Percentiles rank a stretch among this genome's conserved stretches.
Evolutionary conservation across 2,797 vertebrate species (phyloP).

Genomic region (Sebastes oblongus): DNA sequence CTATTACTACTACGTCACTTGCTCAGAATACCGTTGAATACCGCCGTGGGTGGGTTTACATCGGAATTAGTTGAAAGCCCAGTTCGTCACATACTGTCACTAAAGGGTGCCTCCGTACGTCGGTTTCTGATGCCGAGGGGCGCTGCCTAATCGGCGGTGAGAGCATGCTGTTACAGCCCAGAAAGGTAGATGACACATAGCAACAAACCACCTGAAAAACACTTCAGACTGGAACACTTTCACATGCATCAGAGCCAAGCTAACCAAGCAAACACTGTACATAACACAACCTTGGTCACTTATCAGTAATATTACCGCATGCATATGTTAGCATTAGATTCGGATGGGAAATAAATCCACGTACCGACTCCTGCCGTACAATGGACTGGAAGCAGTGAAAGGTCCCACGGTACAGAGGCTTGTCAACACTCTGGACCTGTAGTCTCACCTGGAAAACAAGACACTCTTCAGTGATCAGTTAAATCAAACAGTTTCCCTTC

Average conservation of each 20-base stretch:
- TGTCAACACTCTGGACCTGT: conserved; percentile 92
- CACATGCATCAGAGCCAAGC: neutral
- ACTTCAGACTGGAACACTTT: neutral
- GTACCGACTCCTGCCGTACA: conserved; percentile 92
- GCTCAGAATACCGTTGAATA: accelerated
- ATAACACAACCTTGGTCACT: neutral
- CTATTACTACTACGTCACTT: too few relatives aligned
- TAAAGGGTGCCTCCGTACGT: too few relatives aligned
- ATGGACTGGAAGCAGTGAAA: conserved; percentile 96
- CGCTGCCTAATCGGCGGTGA: too few relatives aligned
- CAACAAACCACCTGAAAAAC: neutral
- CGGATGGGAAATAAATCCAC: conserved; percentile 58
- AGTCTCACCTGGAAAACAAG: conserved; percentile 89
- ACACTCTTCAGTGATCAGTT: neutral
- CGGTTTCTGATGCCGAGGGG: too few relatives aligned
- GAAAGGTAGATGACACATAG: neutral
- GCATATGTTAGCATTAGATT: neutral
- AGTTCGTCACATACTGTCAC: too few relatives aligned
- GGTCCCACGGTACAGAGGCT: conserved; percentile 93
- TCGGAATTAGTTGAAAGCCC: too few relatives aligned
- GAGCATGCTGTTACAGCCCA: too few relatives aligned
- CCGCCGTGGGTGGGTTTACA: too few relatives aligned
- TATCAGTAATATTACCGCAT: neutral
- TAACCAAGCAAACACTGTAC: neutral
- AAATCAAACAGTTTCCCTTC: neutral